phyloP scores from a whole-genome alignment of 2,113 vertebrate species.

The Thomomys bottae region DNA sequence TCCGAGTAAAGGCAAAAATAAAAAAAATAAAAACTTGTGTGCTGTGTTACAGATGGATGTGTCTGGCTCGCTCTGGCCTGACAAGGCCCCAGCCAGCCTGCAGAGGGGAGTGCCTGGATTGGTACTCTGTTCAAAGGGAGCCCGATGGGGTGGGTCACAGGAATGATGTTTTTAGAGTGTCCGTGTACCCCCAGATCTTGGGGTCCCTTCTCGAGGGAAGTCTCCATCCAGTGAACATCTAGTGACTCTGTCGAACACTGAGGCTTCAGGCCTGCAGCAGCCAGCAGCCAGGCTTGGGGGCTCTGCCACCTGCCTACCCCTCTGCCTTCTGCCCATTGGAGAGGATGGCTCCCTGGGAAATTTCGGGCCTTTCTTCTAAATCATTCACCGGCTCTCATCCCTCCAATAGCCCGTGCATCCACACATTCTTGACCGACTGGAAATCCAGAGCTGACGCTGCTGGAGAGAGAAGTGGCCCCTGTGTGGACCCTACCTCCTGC shows the following conservation, averaged over 20 bases:
- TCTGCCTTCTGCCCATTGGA: neutral
- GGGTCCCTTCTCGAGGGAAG: neutral
- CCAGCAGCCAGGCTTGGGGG: rapidly evolving
- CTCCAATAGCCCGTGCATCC: neutral
- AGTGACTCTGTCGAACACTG: rapidly evolving
- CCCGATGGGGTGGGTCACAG: neutral
- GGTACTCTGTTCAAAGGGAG: neutral
- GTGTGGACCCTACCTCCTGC: neutral
- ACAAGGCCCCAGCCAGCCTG: rapidly evolving
- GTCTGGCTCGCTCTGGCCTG: neutral
- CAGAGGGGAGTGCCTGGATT: neutral
- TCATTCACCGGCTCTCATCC: neutral
- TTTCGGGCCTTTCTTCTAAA: neutral
- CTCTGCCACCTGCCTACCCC: neutral
- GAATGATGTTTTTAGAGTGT: neutral
- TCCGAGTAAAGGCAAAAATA: too few relatives aligned
- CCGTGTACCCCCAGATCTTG: neutral
- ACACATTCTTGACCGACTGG: slow-evolving; percentile 19
- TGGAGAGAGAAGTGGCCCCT: neutral
- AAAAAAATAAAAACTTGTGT: neutral
- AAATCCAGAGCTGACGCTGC: neutral
- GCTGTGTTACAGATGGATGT: rapidly evolving
- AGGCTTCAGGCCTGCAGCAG: rapidly evolving
- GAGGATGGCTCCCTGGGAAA: neutral
- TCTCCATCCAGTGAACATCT: rapidly evolving